phyloP scores from a whole-genome alignment of 2,797 vertebrate species.

The Takifugu ocellatus region DNA sequence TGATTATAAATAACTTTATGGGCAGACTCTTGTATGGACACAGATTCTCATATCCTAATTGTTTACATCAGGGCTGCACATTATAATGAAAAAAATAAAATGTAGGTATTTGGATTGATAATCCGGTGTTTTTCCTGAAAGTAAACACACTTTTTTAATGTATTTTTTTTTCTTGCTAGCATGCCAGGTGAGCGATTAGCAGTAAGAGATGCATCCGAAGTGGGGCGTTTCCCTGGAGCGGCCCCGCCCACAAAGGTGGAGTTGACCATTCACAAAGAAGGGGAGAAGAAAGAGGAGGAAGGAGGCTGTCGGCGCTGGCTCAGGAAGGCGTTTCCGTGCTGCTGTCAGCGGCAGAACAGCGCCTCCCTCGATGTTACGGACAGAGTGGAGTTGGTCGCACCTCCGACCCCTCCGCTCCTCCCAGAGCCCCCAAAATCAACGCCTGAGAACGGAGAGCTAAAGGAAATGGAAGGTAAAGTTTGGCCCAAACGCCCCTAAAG shows the following conservation, averaged over 20 bases:
- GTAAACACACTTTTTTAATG: not conserved
- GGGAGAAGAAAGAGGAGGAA: constrained; percentile 53
- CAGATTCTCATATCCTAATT: too few relatives aligned
- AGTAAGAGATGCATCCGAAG: constrained; percentile 50
- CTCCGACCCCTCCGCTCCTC: not conserved
- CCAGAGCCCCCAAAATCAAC: constrained; percentile 38
- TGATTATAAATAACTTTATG: not conserved
- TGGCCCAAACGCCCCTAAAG: not conserved
- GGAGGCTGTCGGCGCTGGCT: constrained; percentile 65
- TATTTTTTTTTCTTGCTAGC: constrained; percentile 40
- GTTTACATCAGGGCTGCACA: too few relatives aligned
- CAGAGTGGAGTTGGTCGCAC: constrained; percentile 38
- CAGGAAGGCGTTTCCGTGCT: constrained; percentile 70
- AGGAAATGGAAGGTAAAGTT: constrained; percentile 66
- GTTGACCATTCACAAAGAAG: constrained; percentile 54
- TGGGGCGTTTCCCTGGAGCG: constrained; percentile 72
- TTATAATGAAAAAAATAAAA: too few relatives aligned
- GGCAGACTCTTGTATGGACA: too few relatives aligned
- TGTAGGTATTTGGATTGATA: too few relatives aligned
- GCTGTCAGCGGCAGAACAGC: constrained; percentile 57
- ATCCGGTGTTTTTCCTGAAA: not conserved
- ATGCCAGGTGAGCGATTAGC: constrained; percentile 69
- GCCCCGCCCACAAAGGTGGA: constrained; percentile 62
- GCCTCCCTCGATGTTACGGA: constrained; percentile 55
- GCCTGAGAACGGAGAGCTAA: constrained; percentile 54